These are phyloP conservation scores for Dicentrarchus labrax DNA, from an alignment of 2,113 vertebrate genomes.

Conservation along the genomic window DNA sequence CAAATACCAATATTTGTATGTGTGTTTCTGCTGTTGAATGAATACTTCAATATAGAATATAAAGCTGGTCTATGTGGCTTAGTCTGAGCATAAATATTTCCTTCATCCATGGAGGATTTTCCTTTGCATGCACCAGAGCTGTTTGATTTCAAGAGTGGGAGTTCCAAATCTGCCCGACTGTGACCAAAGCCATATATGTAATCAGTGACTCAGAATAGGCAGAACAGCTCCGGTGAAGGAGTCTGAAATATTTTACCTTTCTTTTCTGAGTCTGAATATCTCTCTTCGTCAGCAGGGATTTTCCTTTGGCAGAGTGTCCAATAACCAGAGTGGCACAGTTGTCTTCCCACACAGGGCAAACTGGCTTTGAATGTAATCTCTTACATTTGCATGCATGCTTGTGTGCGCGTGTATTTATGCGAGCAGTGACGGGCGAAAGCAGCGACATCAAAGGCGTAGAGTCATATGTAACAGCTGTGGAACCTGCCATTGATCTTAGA, in stretches of 20 bases:
- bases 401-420: slow-evolving; percentile 16
- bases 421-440: slow-evolving; percentile 39
- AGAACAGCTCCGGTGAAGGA: slow-evolving; percentile 29
- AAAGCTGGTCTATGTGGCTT: slow-evolving; percentile 15
- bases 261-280: slow-evolving; percentile 40
- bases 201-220: slow-evolving; percentile 47
- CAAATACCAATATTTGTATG: neutral
- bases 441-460: slow-evolving; percentile 54
- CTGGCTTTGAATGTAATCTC: slow-evolving; percentile 43
- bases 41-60: slow-evolving; percentile 1
- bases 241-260: slow-evolving; percentile 51
- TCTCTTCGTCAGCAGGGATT: slow-evolving; percentile 37
- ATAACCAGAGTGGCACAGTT: slow-evolving; percentile 32
- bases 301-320: slow-evolving; percentile 61
- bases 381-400: slow-evolving; percentile 23
- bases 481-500: slow-evolving; percentile 53
- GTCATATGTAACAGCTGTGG: slow-evolving; percentile 45
- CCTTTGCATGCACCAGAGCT: slow-evolving; percentile 46
- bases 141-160: slow-evolving; percentile 47
- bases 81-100: slow-evolving; percentile 40
- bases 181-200: slow-evolving; percentile 58
- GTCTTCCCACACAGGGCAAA: slow-evolving; percentile 41
- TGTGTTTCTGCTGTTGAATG: slow-evolving; percentile 1
- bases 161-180: slow-evolving; percentile 42
- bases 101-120: slow-evolving; percentile 46